Percentiles rank a stretch among this genome's conserved stretches.
phyloP scores from a whole-genome alignment of 2,113 vertebrate species.

The Epinephelus cyanopodus region DNA sequence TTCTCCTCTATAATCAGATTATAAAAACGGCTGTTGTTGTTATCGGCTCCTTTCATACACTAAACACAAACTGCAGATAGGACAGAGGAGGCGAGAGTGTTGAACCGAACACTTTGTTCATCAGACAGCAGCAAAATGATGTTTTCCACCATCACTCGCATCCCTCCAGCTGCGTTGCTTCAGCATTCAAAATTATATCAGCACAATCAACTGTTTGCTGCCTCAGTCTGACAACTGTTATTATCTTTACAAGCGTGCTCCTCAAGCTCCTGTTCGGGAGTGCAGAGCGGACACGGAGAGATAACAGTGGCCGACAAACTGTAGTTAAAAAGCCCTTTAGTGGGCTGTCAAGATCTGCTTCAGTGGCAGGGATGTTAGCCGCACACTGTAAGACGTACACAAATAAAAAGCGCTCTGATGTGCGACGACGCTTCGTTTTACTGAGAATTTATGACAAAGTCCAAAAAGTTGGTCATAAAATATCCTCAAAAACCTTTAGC shows the following conservation, averaged over 20 bases:
- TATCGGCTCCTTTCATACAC: background rate
- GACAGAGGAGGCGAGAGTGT: too few species aligned
- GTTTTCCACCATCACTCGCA: background rate
- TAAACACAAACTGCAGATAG: background rate
- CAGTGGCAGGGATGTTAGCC: background rate
- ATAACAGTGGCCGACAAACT: slow-evolving; percentile 7
- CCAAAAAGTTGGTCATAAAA: slow-evolving; percentile 3
- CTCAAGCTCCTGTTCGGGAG: slow-evolving; percentile 5
- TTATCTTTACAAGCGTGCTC: slow-evolving; percentile 4
- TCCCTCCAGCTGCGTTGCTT: background rate
- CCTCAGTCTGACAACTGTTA: background rate
- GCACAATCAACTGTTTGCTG: slow-evolving; percentile 5
- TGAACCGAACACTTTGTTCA: background rate
- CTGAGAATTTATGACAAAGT: slow-evolving; percentile 8
- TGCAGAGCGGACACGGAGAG: background rate
- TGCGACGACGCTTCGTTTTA: background rate
- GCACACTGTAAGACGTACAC: background rate
- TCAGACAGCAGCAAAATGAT: background rate
- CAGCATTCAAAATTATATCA: background rate
- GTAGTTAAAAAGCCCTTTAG: slow-evolving; percentile 6
- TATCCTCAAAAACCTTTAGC: background rate
- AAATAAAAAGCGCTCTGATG: slow-evolving; percentile 1
- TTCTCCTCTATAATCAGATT: background rate
- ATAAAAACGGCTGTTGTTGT: background rate
- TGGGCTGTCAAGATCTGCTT: slow-evolving; percentile 3